phyloP scores from a whole-genome alignment of 2,888 invertebrate species.

The Cylindroiulus punctatus region DNA sequence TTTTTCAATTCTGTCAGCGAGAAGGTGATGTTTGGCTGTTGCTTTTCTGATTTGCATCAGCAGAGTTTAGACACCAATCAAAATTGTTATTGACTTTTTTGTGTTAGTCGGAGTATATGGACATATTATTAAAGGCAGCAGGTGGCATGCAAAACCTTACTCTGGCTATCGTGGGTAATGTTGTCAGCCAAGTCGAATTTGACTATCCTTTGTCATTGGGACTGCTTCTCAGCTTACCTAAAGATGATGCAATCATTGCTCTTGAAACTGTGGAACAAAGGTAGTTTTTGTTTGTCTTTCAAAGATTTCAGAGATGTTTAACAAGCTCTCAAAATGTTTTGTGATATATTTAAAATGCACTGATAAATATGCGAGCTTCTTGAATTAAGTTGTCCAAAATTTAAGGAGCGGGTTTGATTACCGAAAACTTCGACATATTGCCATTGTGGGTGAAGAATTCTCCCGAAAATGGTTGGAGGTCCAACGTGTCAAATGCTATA shows the following conservation, averaged over 20 bases:
- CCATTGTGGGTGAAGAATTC: conserved; percentile 13
- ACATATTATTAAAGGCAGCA: not conserved
- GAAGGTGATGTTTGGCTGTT: not conserved
- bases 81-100: not conserved
- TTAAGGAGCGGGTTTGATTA: conserved; percentile 26
- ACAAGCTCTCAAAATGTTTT: not conserved
- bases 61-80: not conserved
- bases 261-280: not conserved
- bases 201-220: conserved; percentile 37
- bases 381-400: not conserved
- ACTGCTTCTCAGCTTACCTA: not conserved
- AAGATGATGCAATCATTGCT: not conserved
- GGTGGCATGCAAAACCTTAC: not conserved
- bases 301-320: not conserved
- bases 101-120: not conserved
- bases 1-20: not conserved
- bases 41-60: not conserved
- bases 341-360: too few species aligned
- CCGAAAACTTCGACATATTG: conserved; percentile 47
- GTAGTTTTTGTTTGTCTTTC: not conserved
- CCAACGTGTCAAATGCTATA: not conserved
- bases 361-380: too few species aligned
- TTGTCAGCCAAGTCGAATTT: not conserved
- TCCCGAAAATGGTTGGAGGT: not conserved
- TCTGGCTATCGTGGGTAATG: not conserved